These are phyloP conservation scores for Anseranas semipalmata DNA, from an alignment of 2,113 vertebrate species.

Conservation along the genomic window DNA sequence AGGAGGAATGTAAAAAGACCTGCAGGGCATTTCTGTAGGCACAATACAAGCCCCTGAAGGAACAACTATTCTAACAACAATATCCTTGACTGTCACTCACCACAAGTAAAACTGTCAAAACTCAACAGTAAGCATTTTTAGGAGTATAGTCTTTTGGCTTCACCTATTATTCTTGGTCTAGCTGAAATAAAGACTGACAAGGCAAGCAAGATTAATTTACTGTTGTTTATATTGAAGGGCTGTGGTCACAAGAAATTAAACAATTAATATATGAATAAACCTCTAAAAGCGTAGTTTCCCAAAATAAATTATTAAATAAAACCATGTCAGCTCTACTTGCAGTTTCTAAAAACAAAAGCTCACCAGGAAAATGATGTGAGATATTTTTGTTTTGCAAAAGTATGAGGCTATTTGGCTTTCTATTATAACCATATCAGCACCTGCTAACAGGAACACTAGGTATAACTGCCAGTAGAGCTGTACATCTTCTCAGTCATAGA, in stretches of 20 bases:
- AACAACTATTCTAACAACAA: slow-evolving; percentile 57
- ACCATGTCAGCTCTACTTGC: background rate
- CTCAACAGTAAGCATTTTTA: background rate
- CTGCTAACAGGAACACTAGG: background rate
- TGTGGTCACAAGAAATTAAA: background rate
- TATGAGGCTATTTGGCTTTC: background rate
- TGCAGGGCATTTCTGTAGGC: slow-evolving; percentile 44
- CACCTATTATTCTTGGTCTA: background rate
- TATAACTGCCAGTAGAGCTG: background rate
- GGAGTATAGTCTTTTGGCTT: background rate
- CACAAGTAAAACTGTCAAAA: slow-evolving; percentile 44
- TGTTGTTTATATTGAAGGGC: background rate
- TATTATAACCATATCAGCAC: accelerated
- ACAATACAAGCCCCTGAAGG: slow-evolving; percentile 52
- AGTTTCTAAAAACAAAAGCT: background rate
- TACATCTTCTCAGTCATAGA: background rate
- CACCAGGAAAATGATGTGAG: background rate
- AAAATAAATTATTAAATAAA: background rate
- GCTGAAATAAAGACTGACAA: slow-evolving; percentile 27
- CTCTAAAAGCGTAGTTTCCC: background rate
- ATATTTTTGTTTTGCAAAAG: background rate
- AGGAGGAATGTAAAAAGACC: slow-evolving; percentile 1
- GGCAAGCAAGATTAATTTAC: slow-evolving; percentile 17
- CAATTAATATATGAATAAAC: background rate
- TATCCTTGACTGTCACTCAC: slow-evolving; percentile 23